Percentiles rank a stretch among this genome's conserved stretches.
Conservation (phyloP, 2,113 vertebrate genomes). For the Balaenoptera acutorostrata region DNA sequence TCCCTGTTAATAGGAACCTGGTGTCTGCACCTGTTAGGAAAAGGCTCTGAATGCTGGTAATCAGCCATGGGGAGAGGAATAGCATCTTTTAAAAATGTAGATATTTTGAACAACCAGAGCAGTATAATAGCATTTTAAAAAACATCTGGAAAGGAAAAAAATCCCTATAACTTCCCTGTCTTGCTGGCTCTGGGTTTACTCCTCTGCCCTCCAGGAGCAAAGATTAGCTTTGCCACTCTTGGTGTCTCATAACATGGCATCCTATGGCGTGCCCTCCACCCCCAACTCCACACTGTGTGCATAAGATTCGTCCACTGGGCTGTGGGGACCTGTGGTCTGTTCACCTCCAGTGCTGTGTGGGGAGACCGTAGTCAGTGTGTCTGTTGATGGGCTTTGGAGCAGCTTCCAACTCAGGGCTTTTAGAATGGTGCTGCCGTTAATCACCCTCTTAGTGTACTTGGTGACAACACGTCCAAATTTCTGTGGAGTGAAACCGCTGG, state of each 20-base stretch:
- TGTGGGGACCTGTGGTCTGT: background rate
- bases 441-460: background rate
- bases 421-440: accelerated
- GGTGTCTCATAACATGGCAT: accelerated
- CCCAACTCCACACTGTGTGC: no score
- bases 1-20: background rate
- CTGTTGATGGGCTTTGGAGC: background rate
- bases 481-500: background rate
- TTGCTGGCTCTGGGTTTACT: background rate
- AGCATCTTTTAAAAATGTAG: background rate
- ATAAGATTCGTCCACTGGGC: accelerated
- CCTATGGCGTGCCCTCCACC: background rate
- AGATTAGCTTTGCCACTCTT: background rate
- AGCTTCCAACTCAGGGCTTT: background rate
- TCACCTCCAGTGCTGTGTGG: background rate
- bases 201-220: background rate
- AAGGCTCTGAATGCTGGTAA: background rate
- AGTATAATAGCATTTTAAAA: background rate
- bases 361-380: accelerated
- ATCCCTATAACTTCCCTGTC: accelerated
- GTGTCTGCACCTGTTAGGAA: background rate
- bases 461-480: background rate
- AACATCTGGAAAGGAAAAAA: background rate
- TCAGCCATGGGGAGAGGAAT: background rate
- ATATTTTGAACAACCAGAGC: background rate